A percentile compares a stretch with the other conserved stretches of the same genome.
phyloP scores from a whole-genome alignment of 2,888 invertebrate genomes.

The Pomacea canaliculata region DNA sequence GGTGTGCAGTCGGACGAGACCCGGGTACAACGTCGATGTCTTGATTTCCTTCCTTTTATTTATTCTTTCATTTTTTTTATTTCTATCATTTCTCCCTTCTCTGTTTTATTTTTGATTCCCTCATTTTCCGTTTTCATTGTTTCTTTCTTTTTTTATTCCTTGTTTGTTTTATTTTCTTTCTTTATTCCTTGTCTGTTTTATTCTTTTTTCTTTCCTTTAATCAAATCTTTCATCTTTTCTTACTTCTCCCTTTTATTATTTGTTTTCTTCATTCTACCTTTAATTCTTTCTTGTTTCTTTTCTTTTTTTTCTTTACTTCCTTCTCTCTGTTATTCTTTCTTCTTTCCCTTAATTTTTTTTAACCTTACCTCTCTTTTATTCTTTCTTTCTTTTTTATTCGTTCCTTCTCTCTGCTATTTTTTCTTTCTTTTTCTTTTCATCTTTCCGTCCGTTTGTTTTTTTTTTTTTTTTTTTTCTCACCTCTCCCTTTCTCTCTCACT shows the following conservation, averaged over 20 bases:
- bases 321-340: too few species aligned
- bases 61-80: too few species aligned
- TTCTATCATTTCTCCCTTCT: neutral
- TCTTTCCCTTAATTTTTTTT: neutral
- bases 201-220: neutral
- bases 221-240: neutral
- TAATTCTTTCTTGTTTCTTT: too few species aligned
- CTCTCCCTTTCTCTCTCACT: neutral
- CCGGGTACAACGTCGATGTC: too few species aligned
- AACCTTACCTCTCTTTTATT: too few species aligned
- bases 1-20: too few species aligned
- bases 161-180: neutral
- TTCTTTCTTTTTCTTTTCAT: neutral
- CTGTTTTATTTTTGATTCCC: neutral
- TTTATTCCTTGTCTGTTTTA: conserved; percentile 2
- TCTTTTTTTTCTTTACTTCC: too few species aligned
- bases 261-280: too few species aligned
- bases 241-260: neutral
- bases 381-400: neutral
- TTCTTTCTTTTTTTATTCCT: conserved; percentile 5
- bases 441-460: neutral
- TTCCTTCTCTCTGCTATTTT: neutral
- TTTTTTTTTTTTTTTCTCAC: neutral
- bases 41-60: too few species aligned
- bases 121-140: conserved; percentile 6